Evolutionary conservation across 2,797 vertebrate genomes (phyloP).

Genomic region (Leptodactylus fallax): DNA sequence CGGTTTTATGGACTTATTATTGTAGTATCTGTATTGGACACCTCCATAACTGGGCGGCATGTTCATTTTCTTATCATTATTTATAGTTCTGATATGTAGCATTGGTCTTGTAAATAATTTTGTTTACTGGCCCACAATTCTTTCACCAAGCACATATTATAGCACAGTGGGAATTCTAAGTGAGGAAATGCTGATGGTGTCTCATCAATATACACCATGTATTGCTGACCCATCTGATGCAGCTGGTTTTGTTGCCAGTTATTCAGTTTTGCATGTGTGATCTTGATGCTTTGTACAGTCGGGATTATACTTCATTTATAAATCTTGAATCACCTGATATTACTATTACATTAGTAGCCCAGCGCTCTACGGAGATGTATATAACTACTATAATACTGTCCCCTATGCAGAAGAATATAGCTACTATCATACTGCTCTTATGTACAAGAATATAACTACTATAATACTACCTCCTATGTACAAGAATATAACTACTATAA

Average conservation of each 20-base stretch:
- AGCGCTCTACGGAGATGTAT: not conserved
- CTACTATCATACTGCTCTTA: not conserved
- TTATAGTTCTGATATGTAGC: not conserved
- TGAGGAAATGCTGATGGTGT: not conserved
- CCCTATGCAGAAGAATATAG: not conserved
- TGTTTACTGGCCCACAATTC: not conserved
- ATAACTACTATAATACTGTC: not conserved
- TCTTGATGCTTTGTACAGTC: too few species aligned
- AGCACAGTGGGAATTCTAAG: not conserved
- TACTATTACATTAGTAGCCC: too few species aligned
- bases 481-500: slow-evolving; percentile 10
- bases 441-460: not conserved
- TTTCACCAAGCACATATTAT: not conserved
- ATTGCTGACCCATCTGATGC: not conserved
- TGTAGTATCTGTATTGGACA: not conserved
- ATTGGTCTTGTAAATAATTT: not conserved
- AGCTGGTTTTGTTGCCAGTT: not conserved
- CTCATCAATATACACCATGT: not conserved
- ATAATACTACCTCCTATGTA: not conserved
- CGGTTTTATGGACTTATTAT: not conserved
- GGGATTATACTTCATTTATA: too few species aligned
- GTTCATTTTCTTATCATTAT: not conserved
- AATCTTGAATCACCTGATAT: too few species aligned
- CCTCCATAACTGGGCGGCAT: not conserved
- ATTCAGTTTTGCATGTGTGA: too few species aligned